Percentiles rank a stretch among this genome's conserved stretches.
Evolutionary conservation across 2,113 vertebrate genomes (phyloP).

Genomic region (Coryphaenoides rupestris): DNA sequence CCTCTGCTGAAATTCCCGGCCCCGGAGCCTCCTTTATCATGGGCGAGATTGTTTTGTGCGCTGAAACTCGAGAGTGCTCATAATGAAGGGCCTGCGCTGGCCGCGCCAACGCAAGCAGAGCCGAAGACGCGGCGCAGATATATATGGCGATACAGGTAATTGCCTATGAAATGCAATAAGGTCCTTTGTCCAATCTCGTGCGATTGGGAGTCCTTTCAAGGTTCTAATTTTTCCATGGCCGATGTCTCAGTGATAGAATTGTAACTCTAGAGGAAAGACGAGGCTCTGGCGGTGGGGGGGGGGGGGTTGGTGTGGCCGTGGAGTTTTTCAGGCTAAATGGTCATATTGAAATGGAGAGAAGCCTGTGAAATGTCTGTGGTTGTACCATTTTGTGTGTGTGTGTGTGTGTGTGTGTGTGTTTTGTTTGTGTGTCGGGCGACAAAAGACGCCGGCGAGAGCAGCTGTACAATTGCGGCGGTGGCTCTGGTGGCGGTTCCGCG

Average conservation of each 20-base stretch:
- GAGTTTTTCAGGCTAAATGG: constrained; percentile 18
- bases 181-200: constrained; percentile 39
- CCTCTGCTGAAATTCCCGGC: constrained; percentile 34
- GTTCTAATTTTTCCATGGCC: constrained; percentile 44
- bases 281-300: constrained; percentile 2
- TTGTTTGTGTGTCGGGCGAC: background rate
- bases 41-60: constrained; percentile 28
- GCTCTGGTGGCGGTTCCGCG: background rate
- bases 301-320: constrained; percentile 2
- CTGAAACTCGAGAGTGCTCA: constrained; percentile 60
- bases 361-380: background rate
- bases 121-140: constrained; percentile 53
- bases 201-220: constrained; percentile 34
- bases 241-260: constrained; percentile 44
- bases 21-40: constrained; percentile 48
- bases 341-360: constrained; percentile 3
- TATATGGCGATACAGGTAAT: constrained; percentile 45
- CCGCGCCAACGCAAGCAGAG: constrained; percentile 38
- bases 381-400: background rate
- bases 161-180: constrained; percentile 50
- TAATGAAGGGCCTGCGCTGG: constrained; percentile 50
- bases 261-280: constrained; percentile 43
- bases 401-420: background rate
- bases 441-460: background rate
- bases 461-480: background rate